A percentile compares a stretch with the other conserved stretches of the same genome.
These are phyloP conservation scores for Symphodus melops DNA, from an alignment of 2,113 vertebrate species.

Conservation along the genomic window DNA sequence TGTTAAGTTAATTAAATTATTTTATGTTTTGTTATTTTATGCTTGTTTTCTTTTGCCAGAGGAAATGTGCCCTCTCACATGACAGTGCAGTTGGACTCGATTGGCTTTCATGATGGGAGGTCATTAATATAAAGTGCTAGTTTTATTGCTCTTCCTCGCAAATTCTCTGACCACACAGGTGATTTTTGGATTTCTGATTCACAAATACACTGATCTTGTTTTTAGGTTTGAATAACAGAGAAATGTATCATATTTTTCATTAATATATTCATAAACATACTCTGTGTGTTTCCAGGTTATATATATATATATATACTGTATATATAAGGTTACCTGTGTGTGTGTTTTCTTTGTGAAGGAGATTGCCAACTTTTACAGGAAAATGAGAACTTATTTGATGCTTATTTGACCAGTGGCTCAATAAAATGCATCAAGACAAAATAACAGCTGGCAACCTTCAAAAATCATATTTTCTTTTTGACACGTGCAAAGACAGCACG, in stretches of 20 bases:
- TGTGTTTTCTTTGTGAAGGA: slow-evolving; percentile 61
- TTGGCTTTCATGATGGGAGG: slow-evolving; percentile 39
- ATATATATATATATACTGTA: no score
- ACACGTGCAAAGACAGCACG: no score
- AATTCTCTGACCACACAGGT: slow-evolving; percentile 25
- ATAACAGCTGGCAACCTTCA: background rate
- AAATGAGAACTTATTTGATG: slow-evolving; percentile 58
- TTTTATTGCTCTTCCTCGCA: slow-evolving; percentile 34
- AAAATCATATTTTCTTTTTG: no score
- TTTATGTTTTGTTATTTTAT: slow-evolving; percentile 71
- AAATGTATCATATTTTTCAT: slow-evolving; percentile 67
- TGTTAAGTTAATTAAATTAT: slow-evolving; percentile 86
- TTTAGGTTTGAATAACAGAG: slow-evolving; percentile 64
- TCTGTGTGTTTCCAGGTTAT: no score
- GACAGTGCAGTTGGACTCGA: slow-evolving; percentile 33
- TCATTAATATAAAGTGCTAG: slow-evolving; percentile 22
- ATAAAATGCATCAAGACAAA: slow-evolving; percentile 74
- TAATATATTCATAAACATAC: slow-evolving; percentile 22
- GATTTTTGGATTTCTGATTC: slow-evolving; percentile 45
- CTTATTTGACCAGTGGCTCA: slow-evolving; percentile 73
- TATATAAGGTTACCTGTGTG: slow-evolving; percentile 60
- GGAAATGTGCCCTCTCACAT: slow-evolving; percentile 41
- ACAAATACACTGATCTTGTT: slow-evolving; percentile 43
- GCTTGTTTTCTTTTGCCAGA: slow-evolving; percentile 62
- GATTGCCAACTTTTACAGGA: slow-evolving; percentile 65